Conservation (phyloP, 2,797 vertebrate species). For the Ctenopoma kingsleyae region DNA sequence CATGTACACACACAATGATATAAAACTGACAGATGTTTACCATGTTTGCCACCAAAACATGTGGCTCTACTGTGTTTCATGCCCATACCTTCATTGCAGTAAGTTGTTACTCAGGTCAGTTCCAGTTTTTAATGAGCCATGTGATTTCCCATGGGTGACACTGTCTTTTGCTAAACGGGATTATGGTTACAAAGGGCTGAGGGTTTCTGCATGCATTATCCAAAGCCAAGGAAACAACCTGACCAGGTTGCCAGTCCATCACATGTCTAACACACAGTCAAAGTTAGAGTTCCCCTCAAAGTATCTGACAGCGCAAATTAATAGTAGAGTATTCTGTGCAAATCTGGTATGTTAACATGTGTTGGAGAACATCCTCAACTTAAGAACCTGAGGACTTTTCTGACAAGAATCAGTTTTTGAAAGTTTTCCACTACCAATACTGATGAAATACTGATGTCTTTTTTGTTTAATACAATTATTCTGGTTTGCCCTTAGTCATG, state of each 20-base stretch:
- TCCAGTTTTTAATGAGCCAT: neutral
- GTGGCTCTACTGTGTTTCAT: neutral
- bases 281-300: neutral
- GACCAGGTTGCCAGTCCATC: neutral
- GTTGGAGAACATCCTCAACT: no score
- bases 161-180: no score
- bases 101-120: neutral
- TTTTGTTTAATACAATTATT: slow-evolving; percentile 2
- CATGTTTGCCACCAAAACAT: neutral
- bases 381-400: no score
- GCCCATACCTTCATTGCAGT: neutral
- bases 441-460: no score
- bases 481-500: neutral
- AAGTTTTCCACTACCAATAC: no score
- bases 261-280: neutral
- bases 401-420: no score
- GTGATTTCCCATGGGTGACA: neutral
- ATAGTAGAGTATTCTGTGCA: no score
- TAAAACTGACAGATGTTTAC: slow-evolving; percentile 24
- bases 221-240: slow-evolving; percentile 14
- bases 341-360: no score
- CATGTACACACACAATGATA: slow-evolving; percentile 12
- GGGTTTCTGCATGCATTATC: no score
- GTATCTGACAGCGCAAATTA: neutral
- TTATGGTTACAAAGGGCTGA: no score